phyloP scores from a whole-genome alignment of 2,797 vertebrate species.

The Catostomus latipinnis region DNA sequence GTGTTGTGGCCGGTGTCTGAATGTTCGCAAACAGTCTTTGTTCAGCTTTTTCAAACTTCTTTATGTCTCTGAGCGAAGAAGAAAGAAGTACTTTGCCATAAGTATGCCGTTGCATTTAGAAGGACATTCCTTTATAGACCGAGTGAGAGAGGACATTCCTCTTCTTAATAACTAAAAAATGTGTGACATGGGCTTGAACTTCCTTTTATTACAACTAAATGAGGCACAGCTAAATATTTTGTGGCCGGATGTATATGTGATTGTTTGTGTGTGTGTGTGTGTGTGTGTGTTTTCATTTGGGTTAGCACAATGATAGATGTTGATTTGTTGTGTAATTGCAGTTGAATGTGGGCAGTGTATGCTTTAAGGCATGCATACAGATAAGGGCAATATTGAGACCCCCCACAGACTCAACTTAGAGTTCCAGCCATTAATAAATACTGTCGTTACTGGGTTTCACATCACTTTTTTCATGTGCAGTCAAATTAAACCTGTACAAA shows the following conservation, averaged over 20 bases:
- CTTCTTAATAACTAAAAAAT: constrained; percentile 10
- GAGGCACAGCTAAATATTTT: constrained; percentile 29
- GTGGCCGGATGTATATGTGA: constrained; percentile 23
- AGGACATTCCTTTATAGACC: neutral
- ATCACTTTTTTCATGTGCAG: neutral
- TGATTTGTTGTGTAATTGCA: constrained; percentile 55
- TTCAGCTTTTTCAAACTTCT: too few relatives aligned
- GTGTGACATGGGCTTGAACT: neutral
- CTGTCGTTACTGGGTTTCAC: constrained; percentile 6
- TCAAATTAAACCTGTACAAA: too few relatives aligned
- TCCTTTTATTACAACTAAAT: neutral
- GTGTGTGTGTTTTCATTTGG: constrained; percentile 23
- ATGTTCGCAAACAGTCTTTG: too few relatives aligned
- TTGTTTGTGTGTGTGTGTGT: constrained; percentile 23
- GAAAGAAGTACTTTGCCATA: too few relatives aligned
- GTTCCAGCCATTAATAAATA: constrained; percentile 9
- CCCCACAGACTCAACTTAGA: neutral
- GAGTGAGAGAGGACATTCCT: neutral
- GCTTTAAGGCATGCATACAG: constrained; percentile 33
- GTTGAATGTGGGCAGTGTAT: constrained; percentile 37
- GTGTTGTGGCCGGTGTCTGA: too few relatives aligned
- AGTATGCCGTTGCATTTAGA: neutral
- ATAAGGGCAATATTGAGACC: constrained; percentile 26
- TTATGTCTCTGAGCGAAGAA: too few relatives aligned
- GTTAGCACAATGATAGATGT: constrained; percentile 52